Percentiles rank a stretch among this genome's conserved stretches.
These are phyloP conservation scores for Myxocyprinus asiaticus DNA, from an alignment of 2,113 vertebrate genomes.

Conservation along the genomic window DNA sequence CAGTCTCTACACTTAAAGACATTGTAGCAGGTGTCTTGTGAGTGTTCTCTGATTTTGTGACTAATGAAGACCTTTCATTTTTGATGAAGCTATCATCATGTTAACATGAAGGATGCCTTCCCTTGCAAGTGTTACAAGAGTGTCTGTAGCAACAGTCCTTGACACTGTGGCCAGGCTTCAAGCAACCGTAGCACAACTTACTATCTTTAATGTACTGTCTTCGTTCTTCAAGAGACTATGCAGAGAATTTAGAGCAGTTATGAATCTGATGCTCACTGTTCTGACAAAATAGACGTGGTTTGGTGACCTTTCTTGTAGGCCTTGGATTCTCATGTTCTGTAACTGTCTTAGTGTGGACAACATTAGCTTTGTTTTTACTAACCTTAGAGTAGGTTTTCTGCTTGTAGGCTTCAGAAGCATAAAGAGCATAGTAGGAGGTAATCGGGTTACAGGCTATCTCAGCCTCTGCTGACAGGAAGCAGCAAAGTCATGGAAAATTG, in stretches of 20 bases:
- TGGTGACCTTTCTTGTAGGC: neutral
- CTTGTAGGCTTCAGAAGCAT: neutral
- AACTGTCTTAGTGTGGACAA: neutral
- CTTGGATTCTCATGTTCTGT: neutral
- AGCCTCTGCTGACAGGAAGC: neutral
- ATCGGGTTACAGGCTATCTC: neutral
- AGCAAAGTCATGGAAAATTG: no score
- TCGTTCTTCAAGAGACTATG: neutral
- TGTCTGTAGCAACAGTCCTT: constrained; percentile 1
- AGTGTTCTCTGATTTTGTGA: neutral
- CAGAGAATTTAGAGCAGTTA: neutral
- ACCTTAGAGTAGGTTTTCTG: neutral
- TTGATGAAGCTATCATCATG: neutral
- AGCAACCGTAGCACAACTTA: neutral
- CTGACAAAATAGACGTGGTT: neutral
- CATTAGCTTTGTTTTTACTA: neutral
- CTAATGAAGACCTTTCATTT: no score
- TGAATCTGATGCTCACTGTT: neutral
- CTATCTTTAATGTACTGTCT: neutral
- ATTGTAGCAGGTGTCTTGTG: neutral
- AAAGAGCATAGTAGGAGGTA: neutral
- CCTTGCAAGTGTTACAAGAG: neutral
- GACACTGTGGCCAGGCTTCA: constrained; percentile 11
- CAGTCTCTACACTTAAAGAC: neutral
- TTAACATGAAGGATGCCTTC: constrained; percentile 3